phyloP scores from a whole-genome alignment of 2,888 invertebrate species.

The Pachliopta kotzebuea region DNA sequence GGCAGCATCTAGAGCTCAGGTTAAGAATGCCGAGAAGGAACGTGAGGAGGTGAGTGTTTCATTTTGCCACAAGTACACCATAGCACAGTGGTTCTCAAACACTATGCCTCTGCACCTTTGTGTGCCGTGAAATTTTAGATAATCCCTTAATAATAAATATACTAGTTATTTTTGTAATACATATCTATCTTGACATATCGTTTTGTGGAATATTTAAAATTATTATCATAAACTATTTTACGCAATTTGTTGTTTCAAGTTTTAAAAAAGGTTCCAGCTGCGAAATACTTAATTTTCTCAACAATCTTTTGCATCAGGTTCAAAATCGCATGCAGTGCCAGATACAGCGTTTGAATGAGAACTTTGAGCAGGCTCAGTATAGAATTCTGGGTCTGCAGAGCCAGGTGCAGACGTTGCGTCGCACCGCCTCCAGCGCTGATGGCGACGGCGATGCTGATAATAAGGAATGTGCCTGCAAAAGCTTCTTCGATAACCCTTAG shows the following conservation, averaged over 20 bases:
- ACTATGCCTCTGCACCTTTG: no score
- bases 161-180: no score
- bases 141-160: no score
- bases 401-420: constrained; percentile 83
- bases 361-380: constrained; percentile 85
- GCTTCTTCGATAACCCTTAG: constrained; percentile 54
- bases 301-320: constrained; percentile 57
- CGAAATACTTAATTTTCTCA: neutral
- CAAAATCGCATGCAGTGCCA: constrained; percentile 86
- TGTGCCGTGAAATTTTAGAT: no score
- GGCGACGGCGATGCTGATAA: constrained; percentile 46
- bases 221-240: no score
- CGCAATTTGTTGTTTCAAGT: no score
- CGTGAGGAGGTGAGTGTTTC: constrained; percentile 78
- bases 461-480: constrained; percentile 62
- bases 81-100: no score
- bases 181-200: no score
- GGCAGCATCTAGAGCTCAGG: constrained; percentile 82
- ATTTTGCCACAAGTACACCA: no score
- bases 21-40: constrained; percentile 83
- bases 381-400: constrained; percentile 83
- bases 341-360: constrained; percentile 84
- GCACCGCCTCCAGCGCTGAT: constrained; percentile 56
- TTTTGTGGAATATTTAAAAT: no score
- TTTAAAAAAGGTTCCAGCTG: no score